These are phyloP conservation scores for Aleiodes leptofemur DNA, from an alignment of 2,888 invertebrate genomes.

Conservation along the genomic window DNA sequence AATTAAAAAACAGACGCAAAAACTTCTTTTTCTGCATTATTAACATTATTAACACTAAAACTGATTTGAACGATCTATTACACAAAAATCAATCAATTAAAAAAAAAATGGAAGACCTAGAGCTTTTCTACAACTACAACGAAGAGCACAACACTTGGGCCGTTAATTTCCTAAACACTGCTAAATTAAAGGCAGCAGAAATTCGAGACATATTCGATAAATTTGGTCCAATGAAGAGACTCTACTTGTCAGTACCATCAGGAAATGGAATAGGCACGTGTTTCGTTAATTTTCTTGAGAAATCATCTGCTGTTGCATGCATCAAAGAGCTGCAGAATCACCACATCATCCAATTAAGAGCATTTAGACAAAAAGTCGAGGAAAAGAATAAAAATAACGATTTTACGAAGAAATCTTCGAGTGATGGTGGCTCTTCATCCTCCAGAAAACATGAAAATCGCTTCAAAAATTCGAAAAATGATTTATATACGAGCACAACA, in stretches of 20 bases:
- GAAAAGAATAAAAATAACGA: neutral
- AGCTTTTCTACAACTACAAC: too few species aligned
- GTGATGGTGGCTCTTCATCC: neutral
- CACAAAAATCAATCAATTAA: too few species aligned
- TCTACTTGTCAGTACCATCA: conserved; percentile 38
- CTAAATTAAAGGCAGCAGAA: conserved; percentile 33
- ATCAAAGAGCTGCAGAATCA: conserved; percentile 42
- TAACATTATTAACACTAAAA: too few species aligned
- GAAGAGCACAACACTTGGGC: too few species aligned
- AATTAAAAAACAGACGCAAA: too few species aligned
- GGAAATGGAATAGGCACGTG: conserved; percentile 58
- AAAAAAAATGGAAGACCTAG: too few species aligned
- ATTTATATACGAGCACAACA: too few species aligned
- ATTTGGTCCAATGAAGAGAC: conserved; percentile 58
- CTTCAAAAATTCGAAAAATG: too few species aligned
- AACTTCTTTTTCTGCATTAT: too few species aligned
- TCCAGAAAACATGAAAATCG: neutral
- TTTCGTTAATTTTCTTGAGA: conserved; percentile 58
- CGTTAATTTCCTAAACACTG: too few species aligned
- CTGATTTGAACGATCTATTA: too few species aligned
- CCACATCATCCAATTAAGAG: conserved; percentile 1
- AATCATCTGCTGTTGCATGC: conserved; percentile 50
- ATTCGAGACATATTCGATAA: conserved; percentile 57
- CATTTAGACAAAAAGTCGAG: conserved; percentile 41
- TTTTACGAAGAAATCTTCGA: too few species aligned